Percentiles rank a stretch among this genome's conserved stretches.
phyloP scores from a whole-genome alignment of 1,140 invertebrate species.

The Heliothis virescens region DNA sequence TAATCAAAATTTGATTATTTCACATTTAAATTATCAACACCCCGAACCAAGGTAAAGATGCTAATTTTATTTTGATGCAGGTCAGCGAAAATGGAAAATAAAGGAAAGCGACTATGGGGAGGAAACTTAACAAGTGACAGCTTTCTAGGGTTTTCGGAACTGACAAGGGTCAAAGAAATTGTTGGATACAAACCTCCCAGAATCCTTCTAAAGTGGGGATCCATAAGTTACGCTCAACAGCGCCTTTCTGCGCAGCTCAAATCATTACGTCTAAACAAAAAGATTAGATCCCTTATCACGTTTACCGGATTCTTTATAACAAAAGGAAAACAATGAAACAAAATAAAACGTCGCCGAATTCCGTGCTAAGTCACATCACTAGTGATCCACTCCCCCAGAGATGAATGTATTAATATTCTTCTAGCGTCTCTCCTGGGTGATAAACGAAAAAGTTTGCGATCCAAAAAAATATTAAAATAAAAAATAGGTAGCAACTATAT shows the following conservation, averaged over 20 bases:
- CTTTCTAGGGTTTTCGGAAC: conserved; percentile 7
- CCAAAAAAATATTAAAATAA: conserved; percentile 44
- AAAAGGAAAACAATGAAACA: conserved; percentile 37
- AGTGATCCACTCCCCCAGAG: conserved; percentile 23
- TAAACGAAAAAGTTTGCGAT: conserved; percentile 37
- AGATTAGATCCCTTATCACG: conserved; percentile 27
- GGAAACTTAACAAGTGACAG: conserved; percentile 46
- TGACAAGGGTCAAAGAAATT: conserved; percentile 38
- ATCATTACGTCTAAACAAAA: conserved; percentile 21
- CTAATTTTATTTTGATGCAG: conserved; percentile 21
- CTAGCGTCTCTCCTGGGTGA: conserved; percentile 7
- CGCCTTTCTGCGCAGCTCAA: background rate
- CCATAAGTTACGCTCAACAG: conserved; percentile 32
- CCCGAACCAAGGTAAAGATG: conserved; percentile 10
- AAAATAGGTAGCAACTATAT: conserved; percentile 42
- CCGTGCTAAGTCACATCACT: conserved; percentile 35
- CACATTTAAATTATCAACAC: background rate
- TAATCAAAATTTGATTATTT: conserved; percentile 4
- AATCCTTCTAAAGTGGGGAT: conserved; percentile 15
- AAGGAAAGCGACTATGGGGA: background rate
- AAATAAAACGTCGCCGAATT: conserved; percentile 3
- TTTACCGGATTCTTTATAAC: conserved; percentile 8
- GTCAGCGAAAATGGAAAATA: conserved; percentile 30
- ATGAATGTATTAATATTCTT: conserved; percentile 39
- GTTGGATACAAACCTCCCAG: conserved; percentile 7